These are phyloP conservation scores for Pachyrhynchus sulphureomaculatus DNA, from an alignment of 1,140 invertebrate species.

Conservation along the genomic window DNA sequence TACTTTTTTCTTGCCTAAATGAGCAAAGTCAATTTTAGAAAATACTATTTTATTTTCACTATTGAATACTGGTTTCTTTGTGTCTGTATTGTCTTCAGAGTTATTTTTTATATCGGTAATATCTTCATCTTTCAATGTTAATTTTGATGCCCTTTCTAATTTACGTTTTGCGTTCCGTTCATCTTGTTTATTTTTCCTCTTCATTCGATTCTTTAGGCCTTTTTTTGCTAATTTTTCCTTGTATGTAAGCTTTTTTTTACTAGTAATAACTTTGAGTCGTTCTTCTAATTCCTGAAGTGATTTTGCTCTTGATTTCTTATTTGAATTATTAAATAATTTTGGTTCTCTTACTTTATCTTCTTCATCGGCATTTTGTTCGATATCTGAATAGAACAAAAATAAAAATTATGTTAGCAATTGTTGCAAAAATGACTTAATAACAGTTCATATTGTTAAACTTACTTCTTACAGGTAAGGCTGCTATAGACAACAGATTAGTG, in stretches of 20 bases:
- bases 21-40: slow-evolving; percentile 80
- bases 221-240: slow-evolving; percentile 59
- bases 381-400: slow-evolving; percentile 29
- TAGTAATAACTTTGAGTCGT: slow-evolving; percentile 52
- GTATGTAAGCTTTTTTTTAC: slow-evolving; percentile 54
- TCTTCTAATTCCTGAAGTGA: slow-evolving; percentile 55
- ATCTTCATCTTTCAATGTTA: slow-evolving; percentile 32
- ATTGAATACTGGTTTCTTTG: slow-evolving; percentile 69
- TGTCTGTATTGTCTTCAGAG: slow-evolving; percentile 34
- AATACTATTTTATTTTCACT: slow-evolving; percentile 79
- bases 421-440: background rate
- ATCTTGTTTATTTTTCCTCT: slow-evolving; percentile 56
- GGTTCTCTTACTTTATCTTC: slow-evolving; percentile 13
- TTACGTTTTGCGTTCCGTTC: slow-evolving; percentile 53
- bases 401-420: slow-evolving; percentile 28
- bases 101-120: too few relatives aligned
- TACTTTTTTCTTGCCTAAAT: slow-evolving; percentile 56
- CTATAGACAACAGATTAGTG: slow-evolving; percentile 51
- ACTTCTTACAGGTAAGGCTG: slow-evolving; percentile 50
- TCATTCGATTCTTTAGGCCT: slow-evolving; percentile 56
- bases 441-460: slow-evolving; percentile 8
- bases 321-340: slow-evolving; percentile 23
- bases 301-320: slow-evolving; percentile 49
- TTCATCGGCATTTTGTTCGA: slow-evolving; percentile 30
- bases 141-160: slow-evolving; percentile 47